These are phyloP conservation scores for Babyrousa celebensis DNA, from an alignment of 2,797 vertebrate species.

Conservation along the genomic window DNA sequence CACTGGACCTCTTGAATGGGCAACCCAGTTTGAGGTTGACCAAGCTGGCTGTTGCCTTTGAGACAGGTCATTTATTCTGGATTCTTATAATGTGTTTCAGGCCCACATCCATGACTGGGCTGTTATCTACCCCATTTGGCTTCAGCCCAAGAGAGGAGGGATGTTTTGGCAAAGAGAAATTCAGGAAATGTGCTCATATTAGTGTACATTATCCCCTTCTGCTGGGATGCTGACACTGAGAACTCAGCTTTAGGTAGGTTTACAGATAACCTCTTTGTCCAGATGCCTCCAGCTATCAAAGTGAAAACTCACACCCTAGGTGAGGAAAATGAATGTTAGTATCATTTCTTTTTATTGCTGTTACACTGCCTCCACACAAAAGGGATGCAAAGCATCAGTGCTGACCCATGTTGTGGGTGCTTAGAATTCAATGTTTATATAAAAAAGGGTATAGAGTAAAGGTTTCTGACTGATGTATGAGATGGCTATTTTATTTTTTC, in stretches of 20 bases:
- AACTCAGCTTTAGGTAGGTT: not conserved
- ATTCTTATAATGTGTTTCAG: not conserved
- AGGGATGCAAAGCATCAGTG: not conserved
- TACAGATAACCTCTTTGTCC: not conserved
- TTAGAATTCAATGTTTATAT: conserved; percentile 2
- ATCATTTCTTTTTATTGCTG: conserved; percentile 45
- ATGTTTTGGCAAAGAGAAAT: conserved; percentile 18
- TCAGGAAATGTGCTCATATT: not conserved
- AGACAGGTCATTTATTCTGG: not conserved
- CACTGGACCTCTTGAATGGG: not conserved
- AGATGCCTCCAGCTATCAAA: not conserved
- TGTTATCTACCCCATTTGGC: not conserved
- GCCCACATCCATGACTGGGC: not conserved
- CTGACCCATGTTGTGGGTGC: not conserved
- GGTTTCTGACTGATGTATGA: not conserved
- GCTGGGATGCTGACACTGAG: not conserved
- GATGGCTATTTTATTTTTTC: conserved; percentile 32
- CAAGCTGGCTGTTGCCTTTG: not conserved
- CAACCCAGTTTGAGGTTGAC: not conserved
- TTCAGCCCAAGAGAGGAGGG: not conserved
- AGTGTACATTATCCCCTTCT: not conserved
- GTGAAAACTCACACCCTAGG: not conserved
- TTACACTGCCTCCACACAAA: conserved; percentile 16
- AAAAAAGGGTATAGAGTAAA: not conserved
- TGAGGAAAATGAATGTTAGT: conserved; percentile 25